Evolutionary conservation across 1,140 invertebrate genomes (phyloP).

Genomic region (Drosophila rhopaloa): DNA sequence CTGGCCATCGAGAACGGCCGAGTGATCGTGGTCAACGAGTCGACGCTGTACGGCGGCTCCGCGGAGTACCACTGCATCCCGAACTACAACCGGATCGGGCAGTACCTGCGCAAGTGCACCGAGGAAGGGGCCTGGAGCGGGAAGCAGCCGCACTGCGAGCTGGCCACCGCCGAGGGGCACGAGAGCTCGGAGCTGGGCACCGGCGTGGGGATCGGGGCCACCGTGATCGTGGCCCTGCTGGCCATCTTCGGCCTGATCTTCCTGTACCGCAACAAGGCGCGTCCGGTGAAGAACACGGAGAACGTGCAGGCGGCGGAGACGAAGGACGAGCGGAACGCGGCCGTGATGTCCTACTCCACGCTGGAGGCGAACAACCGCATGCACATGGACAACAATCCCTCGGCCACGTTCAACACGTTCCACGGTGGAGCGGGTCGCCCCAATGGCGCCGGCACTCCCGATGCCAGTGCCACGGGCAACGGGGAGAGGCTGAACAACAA

Average conservation of each 20-base stretch:
- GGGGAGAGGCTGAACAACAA: constrained; percentile 50
- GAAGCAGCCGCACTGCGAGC: constrained; percentile 91
- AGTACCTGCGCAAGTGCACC: constrained; percentile 92
- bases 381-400: constrained; percentile 71
- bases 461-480: constrained; percentile 5
- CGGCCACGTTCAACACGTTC: constrained; percentile 84
- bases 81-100: constrained; percentile 92
- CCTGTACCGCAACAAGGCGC: constrained; percentile 89
- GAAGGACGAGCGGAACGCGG: constrained; percentile 93
- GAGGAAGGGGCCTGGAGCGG: constrained; percentile 94
- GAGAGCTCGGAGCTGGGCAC: constrained; percentile 90
- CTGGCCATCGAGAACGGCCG: constrained; percentile 92
- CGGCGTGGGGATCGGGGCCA: constrained; percentile 92
- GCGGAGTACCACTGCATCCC: constrained; percentile 95
- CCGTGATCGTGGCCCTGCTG: constrained; percentile 90
- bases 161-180: constrained; percentile 87
- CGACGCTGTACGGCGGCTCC: constrained; percentile 91
- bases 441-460: constrained; percentile 13
- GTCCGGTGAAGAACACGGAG: constrained; percentile 94
- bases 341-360: constrained; percentile 93
- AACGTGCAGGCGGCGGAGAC: constrained; percentile 93
- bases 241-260: constrained; percentile 91
- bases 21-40: constrained; percentile 93
- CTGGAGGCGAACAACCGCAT: constrained; percentile 79
- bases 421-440: constrained; percentile 36